These are phyloP conservation scores for Pygoscelis antarcticus DNA, from an alignment of 2,113 vertebrate genomes.

Conservation along the genomic window DNA sequence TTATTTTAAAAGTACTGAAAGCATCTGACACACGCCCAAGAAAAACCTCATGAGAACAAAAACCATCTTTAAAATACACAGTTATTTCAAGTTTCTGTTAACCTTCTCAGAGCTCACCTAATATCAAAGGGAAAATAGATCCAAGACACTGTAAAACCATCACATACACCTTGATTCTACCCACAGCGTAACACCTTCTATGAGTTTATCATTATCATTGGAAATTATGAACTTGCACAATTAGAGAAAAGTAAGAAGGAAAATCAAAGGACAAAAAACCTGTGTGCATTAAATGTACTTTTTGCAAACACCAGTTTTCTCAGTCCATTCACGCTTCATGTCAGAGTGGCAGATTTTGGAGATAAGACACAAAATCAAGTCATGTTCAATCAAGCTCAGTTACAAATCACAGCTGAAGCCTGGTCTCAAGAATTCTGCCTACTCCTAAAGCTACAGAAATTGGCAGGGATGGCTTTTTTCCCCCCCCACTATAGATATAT, in stretches of 20 bases:
- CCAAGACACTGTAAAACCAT: background rate
- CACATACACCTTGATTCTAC: background rate
- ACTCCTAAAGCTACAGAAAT: background rate
- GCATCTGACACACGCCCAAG: background rate
- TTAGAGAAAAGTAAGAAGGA: background rate
- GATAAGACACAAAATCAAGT: background rate
- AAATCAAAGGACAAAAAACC: background rate
- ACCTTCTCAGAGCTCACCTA: background rate
- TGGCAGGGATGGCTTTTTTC: background rate
- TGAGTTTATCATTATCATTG: background rate
- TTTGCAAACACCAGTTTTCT: background rate
- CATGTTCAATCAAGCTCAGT: background rate
- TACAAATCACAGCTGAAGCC: background rate
- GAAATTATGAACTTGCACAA: background rate
- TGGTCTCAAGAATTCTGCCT: background rate
- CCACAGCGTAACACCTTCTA: background rate
- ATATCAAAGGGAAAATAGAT: background rate
- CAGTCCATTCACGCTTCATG: background rate
- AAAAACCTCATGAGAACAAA: background rate
- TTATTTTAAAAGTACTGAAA: background rate
- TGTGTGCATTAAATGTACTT: background rate
- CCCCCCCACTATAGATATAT: background rate
- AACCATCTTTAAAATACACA: background rate
- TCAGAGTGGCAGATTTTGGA: background rate
- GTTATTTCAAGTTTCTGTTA: background rate